Evolutionary conservation across 2,113 vertebrate genomes (phyloP), one percentile per base, ranked within the genome.

Genomic region (Myiagra hebetior): DNA sequence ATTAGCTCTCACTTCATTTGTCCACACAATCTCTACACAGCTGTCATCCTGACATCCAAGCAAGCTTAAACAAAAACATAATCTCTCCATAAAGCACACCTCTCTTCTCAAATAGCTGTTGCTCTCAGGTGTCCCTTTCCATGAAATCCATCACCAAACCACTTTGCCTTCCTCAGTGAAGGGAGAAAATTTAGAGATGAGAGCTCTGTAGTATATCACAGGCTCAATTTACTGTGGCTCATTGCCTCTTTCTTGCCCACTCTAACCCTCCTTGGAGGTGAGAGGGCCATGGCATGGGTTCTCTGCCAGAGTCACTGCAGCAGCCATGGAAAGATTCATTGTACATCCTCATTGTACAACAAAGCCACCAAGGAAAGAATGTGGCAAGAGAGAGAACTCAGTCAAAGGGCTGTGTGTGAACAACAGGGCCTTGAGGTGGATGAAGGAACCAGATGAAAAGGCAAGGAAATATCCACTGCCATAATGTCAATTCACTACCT

Each of bases 1-100:
- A 53, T 91, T 68, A 89, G 59, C 85, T 90, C 84, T 93, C 73
- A 83, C 87, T 93, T 86, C 88, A 89, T 93, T 89, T 94, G 91
- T 87, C 86, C 90, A 90, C 57, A 68, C 68, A 70, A 27, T 83
- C 65, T 88, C 87, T 64, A 85, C 59, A 60, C 35, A 82, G 50
- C 82, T 84, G 79, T 94, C 91, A 92, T 63, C 44, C 64, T 33
- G 6, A 87, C 44, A 89, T 80, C 62, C 57, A 88, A 91, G 64
- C 33, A 83, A 82, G 89, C 77, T 92, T 90, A 93, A 94, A 91
- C 83, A 96, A 91, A 94, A 93, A 47, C 13, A 42, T 53, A 62
- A 81, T 85, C 80, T 86, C 65, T 80, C 76, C 52, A 86, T 72
- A 92, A 90, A 92, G 60, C 31, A 78, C 60, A 75, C 28, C 47